A percentile compares a stretch with the other conserved stretches of the same genome.
Evolutionary conservation across 2,888 invertebrate genomes (phyloP).

Genomic region (Apodemia duryi): DNA sequence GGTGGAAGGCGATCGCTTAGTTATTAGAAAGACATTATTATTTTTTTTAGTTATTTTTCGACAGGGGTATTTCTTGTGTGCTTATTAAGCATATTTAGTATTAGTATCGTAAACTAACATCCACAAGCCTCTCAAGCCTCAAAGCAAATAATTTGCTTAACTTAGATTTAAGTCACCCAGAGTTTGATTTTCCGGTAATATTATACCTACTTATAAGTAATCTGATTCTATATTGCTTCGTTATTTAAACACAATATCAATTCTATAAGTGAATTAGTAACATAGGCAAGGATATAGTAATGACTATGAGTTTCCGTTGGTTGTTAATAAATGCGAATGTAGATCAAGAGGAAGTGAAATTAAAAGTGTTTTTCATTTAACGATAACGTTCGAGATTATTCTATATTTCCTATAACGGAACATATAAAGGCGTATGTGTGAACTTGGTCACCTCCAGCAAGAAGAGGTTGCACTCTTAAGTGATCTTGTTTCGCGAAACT

Average conservation of each 20-base stretch:
- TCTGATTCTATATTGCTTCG: too few relatives aligned
- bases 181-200: too few relatives aligned
- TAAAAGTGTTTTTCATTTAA: constrained; percentile 14
- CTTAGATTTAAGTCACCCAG: too few relatives aligned
- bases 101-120: too few relatives aligned
- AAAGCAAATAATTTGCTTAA: too few relatives aligned
- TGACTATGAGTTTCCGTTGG: constrained; percentile 6
- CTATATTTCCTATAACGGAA: constrained; percentile 21
- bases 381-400: constrained; percentile 19
- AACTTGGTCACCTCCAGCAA: constrained; percentile 30
- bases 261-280: not conserved
- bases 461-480: constrained; percentile 24
- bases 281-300: constrained; percentile 9
- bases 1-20: too few relatives aligned
- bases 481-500: constrained; percentile 16
- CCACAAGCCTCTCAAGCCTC: too few relatives aligned
- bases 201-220: not conserved
- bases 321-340: constrained; percentile 9
- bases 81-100: too few relatives aligned
- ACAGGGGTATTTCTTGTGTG: too few relatives aligned
- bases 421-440: constrained; percentile 9
- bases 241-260: not conserved
- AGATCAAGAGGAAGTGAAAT: constrained; percentile 19
- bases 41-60: too few relatives aligned
- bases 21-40: too few relatives aligned